phyloP scores from a whole-genome alignment of 53 echinoderm and acorn worm genomes.

The Echinometra lucunter region DNA sequence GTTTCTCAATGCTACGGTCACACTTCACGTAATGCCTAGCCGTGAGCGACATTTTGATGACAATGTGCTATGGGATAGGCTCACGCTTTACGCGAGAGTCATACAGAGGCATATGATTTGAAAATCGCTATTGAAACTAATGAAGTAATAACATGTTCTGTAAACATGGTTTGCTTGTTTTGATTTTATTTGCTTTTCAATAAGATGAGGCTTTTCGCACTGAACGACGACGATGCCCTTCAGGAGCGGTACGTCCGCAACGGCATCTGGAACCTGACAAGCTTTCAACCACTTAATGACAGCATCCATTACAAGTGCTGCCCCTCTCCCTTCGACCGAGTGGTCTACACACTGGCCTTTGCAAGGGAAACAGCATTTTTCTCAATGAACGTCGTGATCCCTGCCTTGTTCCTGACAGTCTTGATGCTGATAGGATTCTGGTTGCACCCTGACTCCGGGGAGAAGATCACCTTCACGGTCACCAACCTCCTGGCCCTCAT shows the following conservation, averaged over 20 bases:
- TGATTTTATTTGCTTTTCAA: neutral
- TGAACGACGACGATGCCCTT: slow-evolving; percentile 34
- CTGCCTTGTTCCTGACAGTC: slow-evolving; percentile 41
- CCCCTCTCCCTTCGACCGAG: slow-evolving; percentile 42
- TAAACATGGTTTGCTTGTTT: no score
- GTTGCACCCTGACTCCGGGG: slow-evolving; percentile 58
- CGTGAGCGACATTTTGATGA: no score
- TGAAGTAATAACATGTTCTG: no score
- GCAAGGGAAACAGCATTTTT: slow-evolving; percentile 21
- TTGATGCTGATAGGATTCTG: slow-evolving; percentile 50
- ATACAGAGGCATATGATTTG: no score
- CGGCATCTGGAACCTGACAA: slow-evolving; percentile 70
- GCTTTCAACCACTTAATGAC: neutral
- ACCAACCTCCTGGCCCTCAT: slow-evolving; percentile 58
- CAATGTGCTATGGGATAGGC: no score
- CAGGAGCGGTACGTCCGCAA: slow-evolving; percentile 51
- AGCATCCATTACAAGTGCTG: slow-evolving; percentile 70
- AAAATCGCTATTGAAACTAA: no score
- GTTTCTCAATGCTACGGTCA: no score
- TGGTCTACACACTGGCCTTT: slow-evolving; percentile 67
- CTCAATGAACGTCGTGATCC: slow-evolving; percentile 21
- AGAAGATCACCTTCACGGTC: slow-evolving; percentile 62
- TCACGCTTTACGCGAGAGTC: no score
- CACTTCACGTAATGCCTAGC: no score
- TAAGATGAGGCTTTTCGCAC: slow-evolving; percentile 48